Base-by-base conservation (phyloP, 2,797 vertebrate genomes). In the Emydoidea blandingii region DNA sequence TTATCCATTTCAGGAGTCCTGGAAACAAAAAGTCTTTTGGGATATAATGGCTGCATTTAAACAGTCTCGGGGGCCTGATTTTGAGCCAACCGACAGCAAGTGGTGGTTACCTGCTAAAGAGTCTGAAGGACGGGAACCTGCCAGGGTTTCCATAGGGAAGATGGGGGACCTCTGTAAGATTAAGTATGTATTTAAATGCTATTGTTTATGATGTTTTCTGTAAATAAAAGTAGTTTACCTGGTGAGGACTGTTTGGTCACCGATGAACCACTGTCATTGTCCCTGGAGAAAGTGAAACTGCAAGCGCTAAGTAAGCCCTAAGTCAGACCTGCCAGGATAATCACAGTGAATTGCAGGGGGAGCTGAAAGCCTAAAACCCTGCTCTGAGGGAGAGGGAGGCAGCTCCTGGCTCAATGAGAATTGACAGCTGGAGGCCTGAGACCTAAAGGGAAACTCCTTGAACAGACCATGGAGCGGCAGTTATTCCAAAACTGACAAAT, bases 51-150 rank as follows among this genome's bases (percentile, higher is more conserved):
- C 19, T 72, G 65, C 5, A 68, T n/a, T 68, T 68, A 37, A 68
- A 68, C 6, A 3, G 18, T 19, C 19, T n/a, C 0, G 2, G n/a
- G 65, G 9, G n/a, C 4, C n/a, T 72, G n/a, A 37, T 23, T 72
- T 12, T 41, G 19, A 72, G n/a, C n/a, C 65, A 72, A 37, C 19
- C 6, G 19, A 72, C n/a, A 6, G 37, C n/a, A 37, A 72, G 9
- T 37, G 62, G 34, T 19, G 34, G 62, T n/a, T n/a, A 18, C 2
- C 16, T 68, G 34, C 34, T 68, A 68, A 68, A n/a, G 62, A 68
- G 62, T 37, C 62, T 68, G 18, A 68, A 68, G 16, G 18, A 68
- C 34, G 37, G 34, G 62, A 37, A 21, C 16, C 62, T 68, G 16
- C n/a, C n/a, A 68, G 16, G 62, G 62, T 37, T 68, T 37, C 34